A percentile compares a stretch with the other conserved stretches of the same genome.
phyloP scores from a whole-genome alignment of 1,140 invertebrate species.

The Macrobrachium nipponense region DNA sequence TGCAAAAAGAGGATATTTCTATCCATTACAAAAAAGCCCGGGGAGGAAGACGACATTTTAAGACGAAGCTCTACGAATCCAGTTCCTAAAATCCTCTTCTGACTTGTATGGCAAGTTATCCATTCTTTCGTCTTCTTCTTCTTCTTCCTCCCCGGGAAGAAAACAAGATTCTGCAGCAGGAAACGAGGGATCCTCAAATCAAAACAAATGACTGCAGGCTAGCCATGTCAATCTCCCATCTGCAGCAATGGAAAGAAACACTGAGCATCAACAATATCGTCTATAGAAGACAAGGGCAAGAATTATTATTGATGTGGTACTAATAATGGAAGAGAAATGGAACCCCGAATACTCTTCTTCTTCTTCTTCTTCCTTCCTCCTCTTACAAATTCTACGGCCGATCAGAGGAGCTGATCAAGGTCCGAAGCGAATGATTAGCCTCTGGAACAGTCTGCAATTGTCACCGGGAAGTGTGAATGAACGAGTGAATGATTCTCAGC shows the following conservation, averaged over 20 bases:
- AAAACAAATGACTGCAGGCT: background rate
- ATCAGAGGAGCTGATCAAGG: too few species aligned
- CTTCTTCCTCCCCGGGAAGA: too few species aligned
- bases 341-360: constrained; percentile 21
- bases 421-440: too few species aligned
- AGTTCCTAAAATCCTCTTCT: too few species aligned
- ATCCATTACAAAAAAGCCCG: too few species aligned
- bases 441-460: constrained; percentile 9
- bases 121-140: background rate
- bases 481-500: constrained; percentile 26
- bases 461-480: constrained; percentile 34
- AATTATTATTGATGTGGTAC: constrained; percentile 45
- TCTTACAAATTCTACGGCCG: background rate
- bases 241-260: constrained; percentile 40
- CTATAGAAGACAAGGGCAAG: constrained; percentile 60
- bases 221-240: constrained; percentile 18
- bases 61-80: too few species aligned
- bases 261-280: constrained; percentile 49
- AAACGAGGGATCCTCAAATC: background rate
- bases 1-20: too few species aligned
- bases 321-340: constrained; percentile 39
- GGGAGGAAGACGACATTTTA: too few species aligned
- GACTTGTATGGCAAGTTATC: background rate
- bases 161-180: too few species aligned
- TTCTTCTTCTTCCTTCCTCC: background rate